Evolutionary conservation across 2,888 invertebrate species (phyloP), one percentile per base, ranked within the genome.

Genomic region (Zelleria hepariella): DNA sequence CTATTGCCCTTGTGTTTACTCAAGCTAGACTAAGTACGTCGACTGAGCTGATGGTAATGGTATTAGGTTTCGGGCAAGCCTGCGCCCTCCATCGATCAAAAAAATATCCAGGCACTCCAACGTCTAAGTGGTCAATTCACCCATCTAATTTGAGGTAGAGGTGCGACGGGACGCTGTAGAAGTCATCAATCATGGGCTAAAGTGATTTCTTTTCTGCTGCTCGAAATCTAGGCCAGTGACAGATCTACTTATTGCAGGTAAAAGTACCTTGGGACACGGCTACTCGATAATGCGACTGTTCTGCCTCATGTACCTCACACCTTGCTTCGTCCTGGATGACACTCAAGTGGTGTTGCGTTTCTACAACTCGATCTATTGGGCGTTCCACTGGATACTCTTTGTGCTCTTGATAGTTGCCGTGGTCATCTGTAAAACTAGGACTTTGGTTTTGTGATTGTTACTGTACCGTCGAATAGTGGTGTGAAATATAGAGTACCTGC

Each of bases 201-300:
- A n/a, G n/a, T n/a, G n/a, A 5, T 10, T 32, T 32, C 32, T 32
- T 32, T 32, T 32, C 8, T 32, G 8, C 32, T 32, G 32, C 32
- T n/a, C n/a, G n/a, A n/a, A n/a, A n/a, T n/a, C n/a, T n/a, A n/a
- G n/a, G 32, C 32, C 5, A 32, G 6, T 32, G 6, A 32, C 32
- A 7, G 32, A 32, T 32, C 8, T 32, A 5, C 23, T 67, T 75
- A 68, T 62, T 75, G 67, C 89, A 87, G 69, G 80, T 86, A 67
- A 88, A 90, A 67, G 75, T 83, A 60, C 71, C 91, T 0, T 92
- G 92, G 86, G 90, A 92, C 62, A 74, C 18, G 87, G 87, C 0
- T 87, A 81, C 61, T 81, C 83, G 0, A 81, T 87, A 62, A 85
- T 85, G 83, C 77, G 88, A 1, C 49, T 80, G 21, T 73, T 86